These are phyloP conservation scores for Phenganax stokvisi DNA, from an alignment of 92 coral and sea anemone genomes.

Conservation along the genomic window DNA sequence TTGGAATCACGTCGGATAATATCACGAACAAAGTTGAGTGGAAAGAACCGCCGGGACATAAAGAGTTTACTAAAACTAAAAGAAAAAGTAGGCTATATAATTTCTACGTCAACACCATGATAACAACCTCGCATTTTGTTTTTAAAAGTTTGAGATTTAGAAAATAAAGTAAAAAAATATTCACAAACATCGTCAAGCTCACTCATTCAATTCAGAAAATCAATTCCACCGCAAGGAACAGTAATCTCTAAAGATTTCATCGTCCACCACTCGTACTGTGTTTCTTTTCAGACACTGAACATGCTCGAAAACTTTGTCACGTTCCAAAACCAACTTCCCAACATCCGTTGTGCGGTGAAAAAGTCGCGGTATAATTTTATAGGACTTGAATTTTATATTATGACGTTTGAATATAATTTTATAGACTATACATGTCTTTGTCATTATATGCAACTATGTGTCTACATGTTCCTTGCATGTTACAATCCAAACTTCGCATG, in stretches of 20 bases:
- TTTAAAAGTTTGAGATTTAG: too few relatives aligned
- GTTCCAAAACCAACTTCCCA: constrained; percentile 38
- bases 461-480: too few relatives aligned
- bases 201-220: too few relatives aligned
- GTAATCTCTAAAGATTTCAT: too few relatives aligned
- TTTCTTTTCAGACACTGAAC: neutral
- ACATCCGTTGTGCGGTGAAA: constrained; percentile 64
- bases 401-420: too few relatives aligned
- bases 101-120: neutral
- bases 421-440: too few relatives aligned
- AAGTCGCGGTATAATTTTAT: constrained; percentile 45
- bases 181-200: too few relatives aligned
- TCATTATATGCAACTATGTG: too few relatives aligned
- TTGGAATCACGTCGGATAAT: constrained; percentile 16
- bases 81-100: neutral
- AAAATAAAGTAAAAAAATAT: too few relatives aligned
- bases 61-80: neutral
- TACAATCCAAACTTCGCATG: too few relatives aligned
- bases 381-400: neutral
- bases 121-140: too few relatives aligned
- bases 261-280: neutral
- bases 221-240: too few relatives aligned
- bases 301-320: constrained; percentile 14
- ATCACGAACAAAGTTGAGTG: constrained; percentile 11
- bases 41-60: neutral